Conservation (phyloP, 2,113 vertebrate genomes). For the Acinonyx jubatus region DNA sequence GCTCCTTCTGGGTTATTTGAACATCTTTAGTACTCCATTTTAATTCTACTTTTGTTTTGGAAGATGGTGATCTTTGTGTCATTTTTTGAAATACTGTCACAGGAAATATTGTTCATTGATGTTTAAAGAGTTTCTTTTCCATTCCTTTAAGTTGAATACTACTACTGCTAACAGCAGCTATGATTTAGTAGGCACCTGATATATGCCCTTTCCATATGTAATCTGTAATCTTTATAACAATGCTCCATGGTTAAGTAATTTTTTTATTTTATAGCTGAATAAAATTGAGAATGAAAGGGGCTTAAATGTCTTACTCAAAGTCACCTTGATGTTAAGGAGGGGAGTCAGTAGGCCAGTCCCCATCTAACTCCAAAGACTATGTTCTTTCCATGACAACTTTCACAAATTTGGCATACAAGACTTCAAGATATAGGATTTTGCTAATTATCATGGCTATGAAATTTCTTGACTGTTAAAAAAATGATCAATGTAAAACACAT, state of each 20-base stretch:
- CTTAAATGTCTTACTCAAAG: constrained; percentile 1
- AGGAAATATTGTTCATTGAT: constrained; percentile 1
- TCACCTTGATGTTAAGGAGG: background rate
- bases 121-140: background rate
- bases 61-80: background rate
- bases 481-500: background rate
- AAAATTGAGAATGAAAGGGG: background rate
- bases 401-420: background rate
- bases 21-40: background rate
- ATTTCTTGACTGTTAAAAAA: background rate
- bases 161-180: background rate
- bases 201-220: background rate
- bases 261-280: background rate
- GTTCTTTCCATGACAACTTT: background rate
- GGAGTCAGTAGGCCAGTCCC: background rate
- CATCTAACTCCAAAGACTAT: background rate
- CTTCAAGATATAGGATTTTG: background rate
- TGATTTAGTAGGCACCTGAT: background rate
- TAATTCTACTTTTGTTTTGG: background rate
- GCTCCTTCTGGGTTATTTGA: background rate
- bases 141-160: background rate
- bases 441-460: background rate
- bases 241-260: background rate
- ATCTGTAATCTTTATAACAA: background rate
- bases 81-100: background rate